phyloP scores from a whole-genome alignment of 2,888 invertebrate species.

The Meiosimyza platycephala region DNA sequence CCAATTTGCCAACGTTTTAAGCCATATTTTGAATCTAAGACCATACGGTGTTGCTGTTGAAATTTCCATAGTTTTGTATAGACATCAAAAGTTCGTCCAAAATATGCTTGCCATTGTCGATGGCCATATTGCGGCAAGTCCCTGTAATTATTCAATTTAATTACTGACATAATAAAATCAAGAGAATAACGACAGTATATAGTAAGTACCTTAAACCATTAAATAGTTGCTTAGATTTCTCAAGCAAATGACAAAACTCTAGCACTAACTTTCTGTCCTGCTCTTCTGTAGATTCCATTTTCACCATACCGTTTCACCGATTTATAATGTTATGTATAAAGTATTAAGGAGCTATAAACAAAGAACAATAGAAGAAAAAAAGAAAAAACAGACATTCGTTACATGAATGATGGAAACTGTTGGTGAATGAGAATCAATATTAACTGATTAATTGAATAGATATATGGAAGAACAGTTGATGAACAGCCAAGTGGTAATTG shows the following conservation, averaged over 20 bases:
- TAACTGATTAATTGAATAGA: slow-evolving; percentile 41
- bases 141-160: slow-evolving; percentile 69
- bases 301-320: slow-evolving; percentile 72
- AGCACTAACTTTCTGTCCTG: slow-evolving; percentile 92
- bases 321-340: slow-evolving; percentile 63
- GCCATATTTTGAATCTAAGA: slow-evolving; percentile 92
- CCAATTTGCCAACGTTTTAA: slow-evolving; percentile 98
- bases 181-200: background rate
- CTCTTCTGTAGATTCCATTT: slow-evolving; percentile 85
- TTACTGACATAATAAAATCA: background rate
- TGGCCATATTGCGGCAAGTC: slow-evolving; percentile 97
- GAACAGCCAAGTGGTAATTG: slow-evolving; percentile 16
- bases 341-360: slow-evolving; percentile 57
- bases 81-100: slow-evolving; percentile 96
- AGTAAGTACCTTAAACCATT: slow-evolving; percentile 85
- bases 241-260: slow-evolving; percentile 95
- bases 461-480: slow-evolving; percentile 21
- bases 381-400: background rate
- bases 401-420: background rate
- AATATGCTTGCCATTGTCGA: slow-evolving; percentile 98
- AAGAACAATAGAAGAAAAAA: slow-evolving; percentile 16
- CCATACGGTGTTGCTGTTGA: slow-evolving; percentile 93
- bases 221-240: slow-evolving; percentile 97
- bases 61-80: slow-evolving; percentile 98
- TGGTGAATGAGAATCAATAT: slow-evolving; percentile 2